Base-by-base conservation (phyloP, 2,113 vertebrate species). In the Eolophus roseicapilla region DNA sequence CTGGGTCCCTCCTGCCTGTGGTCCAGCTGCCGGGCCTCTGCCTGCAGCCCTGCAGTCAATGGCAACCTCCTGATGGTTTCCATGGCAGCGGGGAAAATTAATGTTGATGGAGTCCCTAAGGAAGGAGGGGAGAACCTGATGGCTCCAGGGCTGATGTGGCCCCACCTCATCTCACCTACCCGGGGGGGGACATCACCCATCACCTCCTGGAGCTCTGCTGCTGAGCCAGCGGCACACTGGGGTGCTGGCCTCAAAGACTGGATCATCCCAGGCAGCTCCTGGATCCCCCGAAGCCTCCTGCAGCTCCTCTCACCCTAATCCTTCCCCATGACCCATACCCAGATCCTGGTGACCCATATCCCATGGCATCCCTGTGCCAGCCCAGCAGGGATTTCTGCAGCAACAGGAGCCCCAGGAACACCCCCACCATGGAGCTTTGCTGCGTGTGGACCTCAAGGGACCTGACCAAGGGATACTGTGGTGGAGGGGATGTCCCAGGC, bases 11-110 rank as follows among this genome's bases (percentile, higher is more conserved):
- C 64, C 83, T 70, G 83, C 53, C 74, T 24, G 20, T 1, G 5
- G 74, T 91, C 93, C 90, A 68, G 64, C 81, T 74, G 33, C 73
- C 68, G 28, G 44, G 24, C 31, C 60, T 77, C 82, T 75, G 55
- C 74, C 91, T 92, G 78, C 82, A 90, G 75, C 86, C 60, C 64
- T 0, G 88, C 95, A 88, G 96, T 88, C 96, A 95, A 75, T 82
- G 80, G 83, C 94, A 97, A 95, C 94, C 91, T 95, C 76, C 64
- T 3, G 4, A 44, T 0, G 1, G 96, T 95, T 97, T 88, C 96
- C 88, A 95, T 95, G 93, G 94, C 86, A 97, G 91, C 65, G 0
- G 44, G 73, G 50, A 88, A 95, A 97, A 95, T 84, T 84, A 89
- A 79, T 71, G 65, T 77, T 87, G 83, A 71, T 0, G 3, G 75